These are phyloP conservation scores for Nothobranchius furzeri DNA, from an alignment of 2,113 vertebrate genomes.

Conservation along the genomic window DNA sequence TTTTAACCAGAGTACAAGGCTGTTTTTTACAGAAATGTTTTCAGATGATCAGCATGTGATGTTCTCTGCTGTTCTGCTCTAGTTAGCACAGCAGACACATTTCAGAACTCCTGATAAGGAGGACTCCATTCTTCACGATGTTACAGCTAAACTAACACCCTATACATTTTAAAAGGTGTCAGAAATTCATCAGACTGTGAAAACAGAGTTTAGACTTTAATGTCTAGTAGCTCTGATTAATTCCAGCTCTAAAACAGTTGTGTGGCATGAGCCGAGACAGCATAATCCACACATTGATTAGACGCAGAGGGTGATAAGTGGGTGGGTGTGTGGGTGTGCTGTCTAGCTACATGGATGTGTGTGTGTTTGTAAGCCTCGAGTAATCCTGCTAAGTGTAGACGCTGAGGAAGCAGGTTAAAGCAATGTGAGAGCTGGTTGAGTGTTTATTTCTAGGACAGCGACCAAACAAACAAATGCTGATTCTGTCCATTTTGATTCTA, in stretches of 20 bases:
- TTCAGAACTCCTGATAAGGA: slow-evolving; percentile 34
- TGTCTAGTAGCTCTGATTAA: slow-evolving; percentile 16
- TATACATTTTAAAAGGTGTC: slow-evolving; percentile 2
- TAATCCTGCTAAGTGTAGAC: slow-evolving; percentile 70
- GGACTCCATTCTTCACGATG: not conserved
- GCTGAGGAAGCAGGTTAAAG: slow-evolving; percentile 53
- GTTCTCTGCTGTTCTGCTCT: slow-evolving; percentile 17
- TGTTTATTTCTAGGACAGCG: slow-evolving; percentile 31
- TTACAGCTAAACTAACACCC: slow-evolving; percentile 4
- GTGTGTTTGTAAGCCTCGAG: slow-evolving; percentile 29
- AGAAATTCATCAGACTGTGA: slow-evolving; percentile 9
- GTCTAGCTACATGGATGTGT: slow-evolving; percentile 24
- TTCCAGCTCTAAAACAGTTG: slow-evolving; percentile 60
- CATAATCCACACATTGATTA: slow-evolving; percentile 69
- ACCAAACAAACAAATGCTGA: slow-evolving; percentile 23
- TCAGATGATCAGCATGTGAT: slow-evolving; percentile 55
- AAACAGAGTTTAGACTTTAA: slow-evolving; percentile 8
- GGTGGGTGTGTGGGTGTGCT: slow-evolving; percentile 23
- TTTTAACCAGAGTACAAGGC: slow-evolving; percentile 17
- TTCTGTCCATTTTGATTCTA: not conserved
- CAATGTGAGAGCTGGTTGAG: slow-evolving; percentile 33
- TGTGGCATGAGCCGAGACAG: slow-evolving; percentile 53
- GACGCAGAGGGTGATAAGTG: slow-evolving; percentile 45
- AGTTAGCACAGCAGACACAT: slow-evolving; percentile 28
- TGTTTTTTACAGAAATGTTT: slow-evolving; percentile 27